phyloP scores from a whole-genome alignment of 2,113 vertebrate genomes.

The Pyxicephalus adspersus region DNA sequence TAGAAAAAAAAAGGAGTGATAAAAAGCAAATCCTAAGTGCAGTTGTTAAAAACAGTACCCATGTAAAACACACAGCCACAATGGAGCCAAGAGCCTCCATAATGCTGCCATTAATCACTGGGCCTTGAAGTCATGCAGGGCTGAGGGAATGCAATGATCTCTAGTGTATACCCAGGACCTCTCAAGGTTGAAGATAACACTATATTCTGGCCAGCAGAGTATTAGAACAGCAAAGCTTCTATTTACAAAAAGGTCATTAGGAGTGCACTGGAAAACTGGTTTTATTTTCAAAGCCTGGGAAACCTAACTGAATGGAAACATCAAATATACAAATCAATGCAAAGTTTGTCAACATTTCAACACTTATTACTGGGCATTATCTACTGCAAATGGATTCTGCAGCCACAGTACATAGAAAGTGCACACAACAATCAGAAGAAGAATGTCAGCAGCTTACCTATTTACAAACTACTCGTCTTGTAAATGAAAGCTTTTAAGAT shows the following conservation, averaged over 20 bases:
- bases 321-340: background rate
- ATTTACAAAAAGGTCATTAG: constrained; percentile 15
- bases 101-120: constrained; percentile 9
- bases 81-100: background rate
- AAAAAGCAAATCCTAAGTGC: background rate
- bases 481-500: too few species aligned
- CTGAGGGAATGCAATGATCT: constrained; percentile 14
- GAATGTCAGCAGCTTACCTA: too few species aligned
- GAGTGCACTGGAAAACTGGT: constrained; percentile 17
- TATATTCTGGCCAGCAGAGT: background rate
- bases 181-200: constrained; percentile 25
- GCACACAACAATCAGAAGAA: background rate
- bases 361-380: constrained; percentile 2
- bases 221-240: background rate
- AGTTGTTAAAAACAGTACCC: background rate
- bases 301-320: constrained; percentile 15
- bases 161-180: background rate
- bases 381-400: constrained; percentile 5
- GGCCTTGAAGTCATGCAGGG: constrained; percentile 5
- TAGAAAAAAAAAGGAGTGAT: background rate
- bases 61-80: background rate
- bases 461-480: too few species aligned
- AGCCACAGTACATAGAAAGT: background rate
- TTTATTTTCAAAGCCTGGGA: constrained; percentile 8
- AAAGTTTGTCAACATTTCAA: constrained; percentile 27